phyloP scores from a whole-genome alignment of 2,113 vertebrate genomes.

The Pseudorhombus dupliciocellatus region DNA sequence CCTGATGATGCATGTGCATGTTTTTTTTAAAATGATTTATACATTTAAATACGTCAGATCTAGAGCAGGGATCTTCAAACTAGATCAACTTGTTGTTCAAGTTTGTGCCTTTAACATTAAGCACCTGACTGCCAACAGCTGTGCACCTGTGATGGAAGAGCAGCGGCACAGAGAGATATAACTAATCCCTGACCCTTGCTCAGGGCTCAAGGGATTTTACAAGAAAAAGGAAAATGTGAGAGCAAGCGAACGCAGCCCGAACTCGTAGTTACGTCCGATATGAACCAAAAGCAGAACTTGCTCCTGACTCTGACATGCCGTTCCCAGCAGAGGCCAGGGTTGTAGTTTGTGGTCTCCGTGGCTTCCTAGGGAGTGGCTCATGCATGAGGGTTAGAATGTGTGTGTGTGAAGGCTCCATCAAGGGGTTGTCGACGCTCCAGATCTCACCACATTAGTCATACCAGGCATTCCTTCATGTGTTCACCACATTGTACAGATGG shows the following conservation, averaged over 20 bases:
- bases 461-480: constrained; percentile 66
- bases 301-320: constrained; percentile 27
- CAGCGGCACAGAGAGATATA: background rate
- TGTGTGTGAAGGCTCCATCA: constrained; percentile 32
- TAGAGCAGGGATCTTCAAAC: no score
- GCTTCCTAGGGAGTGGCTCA: constrained; percentile 58
- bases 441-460: constrained; percentile 66
- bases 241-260: constrained; percentile 2
- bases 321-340: constrained; percentile 12
- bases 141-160: background rate
- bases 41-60: no score
- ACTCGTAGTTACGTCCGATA: background rate
- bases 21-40: no score
- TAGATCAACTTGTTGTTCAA: no score
- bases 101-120: background rate
- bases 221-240: constrained; percentile 4
- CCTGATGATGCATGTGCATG: no score
- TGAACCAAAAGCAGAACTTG: constrained; percentile 38
- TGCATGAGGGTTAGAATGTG: constrained; percentile 17
- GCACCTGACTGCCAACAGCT: background rate
- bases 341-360: constrained; percentile 54
- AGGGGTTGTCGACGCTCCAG: constrained; percentile 58
- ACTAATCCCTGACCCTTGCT: background rate
- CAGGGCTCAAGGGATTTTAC: background rate
- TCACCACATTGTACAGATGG: constrained; percentile 30